Conservation (phyloP, 2,888 invertebrate genomes). For the Acanthosepion pharaonis region DNA sequence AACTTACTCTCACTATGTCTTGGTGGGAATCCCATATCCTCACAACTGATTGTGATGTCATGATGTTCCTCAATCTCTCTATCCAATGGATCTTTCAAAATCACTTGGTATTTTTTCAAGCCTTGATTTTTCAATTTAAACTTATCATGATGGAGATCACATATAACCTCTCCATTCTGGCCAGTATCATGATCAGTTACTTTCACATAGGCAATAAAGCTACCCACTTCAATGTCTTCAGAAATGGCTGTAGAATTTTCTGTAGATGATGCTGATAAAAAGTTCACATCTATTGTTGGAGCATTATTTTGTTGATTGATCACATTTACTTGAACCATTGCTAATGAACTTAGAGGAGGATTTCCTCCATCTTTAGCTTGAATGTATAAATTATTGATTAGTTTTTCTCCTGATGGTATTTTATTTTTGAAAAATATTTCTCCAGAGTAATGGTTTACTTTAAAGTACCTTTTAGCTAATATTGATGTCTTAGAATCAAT, state of each 20-base stretch:
- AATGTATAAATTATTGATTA: not conserved
- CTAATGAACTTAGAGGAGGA: not conserved
- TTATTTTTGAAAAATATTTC: not conserved
- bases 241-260: not conserved
- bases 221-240: not conserved
- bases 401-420: not conserved
- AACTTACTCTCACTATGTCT: not conserved
- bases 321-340: not conserved
- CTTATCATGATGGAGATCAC: not conserved
- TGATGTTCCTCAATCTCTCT: not conserved
- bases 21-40: not conserved
- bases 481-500: not conserved
- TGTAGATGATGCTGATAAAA: not conserved
- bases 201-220: not conserved
- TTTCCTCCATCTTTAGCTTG: not conserved
- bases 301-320: not conserved
- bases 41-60: not conserved
- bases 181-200: not conserved
- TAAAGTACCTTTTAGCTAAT: not conserved
- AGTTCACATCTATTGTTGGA: not conserved
- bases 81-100: not conserved
- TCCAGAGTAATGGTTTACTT: not conserved
- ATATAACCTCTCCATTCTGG: not conserved
- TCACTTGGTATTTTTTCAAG: not conserved
- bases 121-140: not conserved